Evolutionary conservation across 2,797 vertebrate genomes (phyloP).

Genomic region (Sebastes vulpes): DNA sequence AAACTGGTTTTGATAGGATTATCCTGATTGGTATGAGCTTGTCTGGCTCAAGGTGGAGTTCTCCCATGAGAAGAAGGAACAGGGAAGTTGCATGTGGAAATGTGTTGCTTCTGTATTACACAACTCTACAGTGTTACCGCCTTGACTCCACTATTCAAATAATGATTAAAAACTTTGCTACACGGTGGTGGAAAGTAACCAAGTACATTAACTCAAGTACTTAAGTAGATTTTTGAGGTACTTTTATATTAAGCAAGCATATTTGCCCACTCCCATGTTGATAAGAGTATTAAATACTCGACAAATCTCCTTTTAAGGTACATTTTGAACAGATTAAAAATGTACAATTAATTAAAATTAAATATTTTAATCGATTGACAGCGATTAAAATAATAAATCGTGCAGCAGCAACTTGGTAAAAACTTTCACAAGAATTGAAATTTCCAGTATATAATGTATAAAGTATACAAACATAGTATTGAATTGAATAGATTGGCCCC

Average conservation of each 20-base stretch:
- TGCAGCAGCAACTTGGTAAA: background rate
- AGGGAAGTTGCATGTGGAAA: background rate
- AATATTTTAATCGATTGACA: too few species aligned
- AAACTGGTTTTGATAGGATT: constrained; percentile 37
- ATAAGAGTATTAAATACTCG: too few species aligned
- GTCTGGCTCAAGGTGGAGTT: background rate
- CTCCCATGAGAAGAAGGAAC: background rate
- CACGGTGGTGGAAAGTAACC: too few species aligned
- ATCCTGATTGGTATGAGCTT: background rate
- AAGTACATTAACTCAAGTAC: too few species aligned
- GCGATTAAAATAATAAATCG: background rate
- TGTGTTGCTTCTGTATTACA: background rate
- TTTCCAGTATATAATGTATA: background rate
- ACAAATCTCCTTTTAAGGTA: too few species aligned
- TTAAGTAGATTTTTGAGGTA: too few species aligned
- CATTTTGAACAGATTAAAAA: too few species aligned
- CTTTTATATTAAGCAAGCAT: too few species aligned
- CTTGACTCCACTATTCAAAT: background rate
- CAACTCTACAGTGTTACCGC: background rate
- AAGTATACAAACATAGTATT: background rate
- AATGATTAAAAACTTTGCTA: background rate
- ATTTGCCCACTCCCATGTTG: too few species aligned
- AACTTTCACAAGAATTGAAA: background rate
- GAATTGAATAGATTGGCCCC: background rate
- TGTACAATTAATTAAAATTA: too few species aligned